These are phyloP conservation scores for Ophion ellenae DNA, from an alignment of 2,888 invertebrate genomes.

Conservation along the genomic window DNA sequence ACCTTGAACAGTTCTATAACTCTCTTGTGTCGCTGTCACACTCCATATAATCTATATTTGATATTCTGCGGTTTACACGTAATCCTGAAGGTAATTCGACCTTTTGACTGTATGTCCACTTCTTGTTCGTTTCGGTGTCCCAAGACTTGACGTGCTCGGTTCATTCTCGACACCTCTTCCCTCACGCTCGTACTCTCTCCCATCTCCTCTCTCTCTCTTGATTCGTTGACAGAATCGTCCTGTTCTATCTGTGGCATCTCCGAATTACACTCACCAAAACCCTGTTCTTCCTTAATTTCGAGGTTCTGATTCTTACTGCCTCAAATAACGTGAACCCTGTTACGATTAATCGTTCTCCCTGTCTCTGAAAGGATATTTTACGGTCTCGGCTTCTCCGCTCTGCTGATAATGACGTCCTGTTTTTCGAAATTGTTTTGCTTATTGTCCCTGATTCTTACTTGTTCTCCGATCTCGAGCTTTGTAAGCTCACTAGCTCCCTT, in stretches of 20 bases:
- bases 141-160: constrained; percentile 5
- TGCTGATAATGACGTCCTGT: too few species aligned
- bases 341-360: too few species aligned
- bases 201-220: neutral
- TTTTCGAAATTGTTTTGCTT: too few species aligned
- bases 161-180: neutral
- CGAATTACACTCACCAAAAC: too few species aligned
- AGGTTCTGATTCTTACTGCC: too few species aligned
- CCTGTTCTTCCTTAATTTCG: neutral
- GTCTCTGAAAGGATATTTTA: too few species aligned
- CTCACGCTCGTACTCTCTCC: neutral
- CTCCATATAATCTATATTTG: constrained; percentile 1
- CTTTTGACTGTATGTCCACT: neutral
- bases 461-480: too few species aligned
- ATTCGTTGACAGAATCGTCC: too few species aligned
- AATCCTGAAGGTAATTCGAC: constrained; percentile 4
- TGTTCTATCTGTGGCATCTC: too few species aligned
- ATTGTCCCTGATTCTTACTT: too few species aligned
- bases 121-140: neutral
- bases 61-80: neutral
- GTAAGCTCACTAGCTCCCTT: neutral
- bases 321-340: too few species aligned
- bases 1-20: neutral
- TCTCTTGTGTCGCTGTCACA: neutral
- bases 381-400: too few species aligned